phyloP scores from a whole-genome alignment of 2,797 vertebrate species.

The Alca torda region DNA sequence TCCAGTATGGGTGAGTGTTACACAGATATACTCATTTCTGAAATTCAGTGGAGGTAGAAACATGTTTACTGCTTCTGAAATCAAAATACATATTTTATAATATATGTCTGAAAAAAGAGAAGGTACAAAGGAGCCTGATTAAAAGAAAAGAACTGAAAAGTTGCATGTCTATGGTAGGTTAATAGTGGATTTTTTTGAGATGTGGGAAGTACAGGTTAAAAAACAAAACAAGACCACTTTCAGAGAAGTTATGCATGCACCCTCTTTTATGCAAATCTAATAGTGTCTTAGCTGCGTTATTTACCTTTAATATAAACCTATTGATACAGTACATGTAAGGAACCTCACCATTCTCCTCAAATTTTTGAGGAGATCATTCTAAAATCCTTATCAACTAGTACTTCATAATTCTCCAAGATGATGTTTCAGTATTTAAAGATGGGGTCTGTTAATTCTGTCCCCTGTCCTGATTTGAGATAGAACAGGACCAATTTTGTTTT shows the following conservation, averaged over 20 bases:
- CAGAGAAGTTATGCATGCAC: not conserved
- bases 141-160: not conserved
- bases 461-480: not conserved
- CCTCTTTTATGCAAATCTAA: not conserved
- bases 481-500: not conserved
- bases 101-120: not conserved
- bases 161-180: not conserved
- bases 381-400: not conserved
- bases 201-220: not conserved
- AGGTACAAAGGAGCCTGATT: not conserved
- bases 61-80: not conserved
- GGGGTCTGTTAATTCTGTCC: not conserved
- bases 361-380: not conserved
- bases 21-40: not conserved
- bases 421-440: not conserved
- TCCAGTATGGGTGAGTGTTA: not conserved
- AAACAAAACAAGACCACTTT: not conserved
- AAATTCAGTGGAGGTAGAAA: not conserved
- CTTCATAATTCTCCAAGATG: not conserved
- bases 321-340: not conserved
- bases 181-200: not conserved
- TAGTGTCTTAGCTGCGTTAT: not conserved
- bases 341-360: not conserved
- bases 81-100: not conserved
- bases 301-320: not conserved